Evolutionary conservation across 2,797 vertebrate genomes (phyloP), one percentile per base, ranked within the genome.

Genomic region (Phylloscopus collybita): DNA sequence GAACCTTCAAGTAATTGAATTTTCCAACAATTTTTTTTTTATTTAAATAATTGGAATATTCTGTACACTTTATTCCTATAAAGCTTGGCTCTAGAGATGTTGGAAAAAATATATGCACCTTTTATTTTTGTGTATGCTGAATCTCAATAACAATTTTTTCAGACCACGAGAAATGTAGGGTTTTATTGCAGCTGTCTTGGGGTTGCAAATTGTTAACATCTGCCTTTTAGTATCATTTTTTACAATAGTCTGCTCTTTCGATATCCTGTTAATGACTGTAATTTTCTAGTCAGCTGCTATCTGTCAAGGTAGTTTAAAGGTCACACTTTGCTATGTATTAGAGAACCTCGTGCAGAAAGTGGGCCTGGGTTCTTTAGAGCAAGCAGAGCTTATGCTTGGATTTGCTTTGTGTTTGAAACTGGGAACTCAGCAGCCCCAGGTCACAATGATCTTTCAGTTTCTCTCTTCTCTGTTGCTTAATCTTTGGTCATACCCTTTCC

Each of bases 271-370:
- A 98, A 98, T 98, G 97, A 98, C 97, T 97, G 73, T 97, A 98
- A 98, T 98, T 98, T 98, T 98, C 97, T 96, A 97, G 96, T 98
- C 98, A 98, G 97, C 95, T 97, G 97, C 95, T 98, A 97, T 98
- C 97, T 98, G 97, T 98, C 98, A 98, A 97, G 97, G 97, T 98
- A 98, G 96, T 97, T 97, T 98, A 98, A 97, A 98, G 98, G 97
- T 98, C 97, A 98, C 87, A 97, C 92, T 95, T 96, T 97, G 91
- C 78, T 92, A 78, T 79, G 81, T 71, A 66, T 95, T 95, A 95
- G 92, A 94, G 95, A 95, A 69, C 57, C 57, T 85, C 10, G 1
- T 51, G 76, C 81, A 95, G 83, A 96, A 97, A 97, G 93, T 83
- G 84, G 91, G 92, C 45, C 25, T 47, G 90, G 61, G 95, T 47